Evolutionary conservation across 1,140 invertebrate genomes (phyloP).

Genomic region (Leptinotarsa texana): DNA sequence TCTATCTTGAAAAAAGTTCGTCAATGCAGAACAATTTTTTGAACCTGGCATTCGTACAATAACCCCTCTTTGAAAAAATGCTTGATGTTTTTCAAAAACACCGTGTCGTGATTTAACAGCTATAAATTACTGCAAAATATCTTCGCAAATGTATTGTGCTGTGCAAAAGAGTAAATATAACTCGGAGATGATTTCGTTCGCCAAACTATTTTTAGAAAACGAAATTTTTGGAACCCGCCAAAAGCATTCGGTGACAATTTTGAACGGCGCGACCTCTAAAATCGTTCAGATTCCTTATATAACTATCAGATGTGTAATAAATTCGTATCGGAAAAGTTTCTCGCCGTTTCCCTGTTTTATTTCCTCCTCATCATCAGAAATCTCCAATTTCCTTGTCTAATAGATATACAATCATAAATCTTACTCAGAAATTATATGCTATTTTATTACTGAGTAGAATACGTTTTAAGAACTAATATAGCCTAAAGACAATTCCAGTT

Average conservation of each 20-base stretch:
- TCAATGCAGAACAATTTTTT: not conserved
- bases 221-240: slow-evolving; percentile 19
- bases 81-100: not conserved
- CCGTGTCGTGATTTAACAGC: slow-evolving; percentile 14
- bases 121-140: slow-evolving; percentile 7
- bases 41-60: not conserved
- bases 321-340: not conserved
- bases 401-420: too few species aligned
- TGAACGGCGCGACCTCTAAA: slow-evolving; percentile 5
- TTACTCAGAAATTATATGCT: too few species aligned
- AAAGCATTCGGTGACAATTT: slow-evolving; percentile 7
- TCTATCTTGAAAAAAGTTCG: not conserved
- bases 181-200: slow-evolving; percentile 20
- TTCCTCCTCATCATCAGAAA: not conserved
- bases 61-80: not conserved
- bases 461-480: too few species aligned
- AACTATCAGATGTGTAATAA: not conserved
- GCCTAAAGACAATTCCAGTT: too few species aligned
- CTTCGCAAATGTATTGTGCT: slow-evolving; percentile 22
- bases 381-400: too few species aligned
- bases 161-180: slow-evolving; percentile 38
- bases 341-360: not conserved
- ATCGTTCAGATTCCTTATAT: not conserved
- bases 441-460: too few species aligned
- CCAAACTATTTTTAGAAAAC: slow-evolving; percentile 14